These are phyloP conservation scores for Fregata magnificens DNA, from an alignment of 2,113 vertebrate genomes.

Conservation along the genomic window DNA sequence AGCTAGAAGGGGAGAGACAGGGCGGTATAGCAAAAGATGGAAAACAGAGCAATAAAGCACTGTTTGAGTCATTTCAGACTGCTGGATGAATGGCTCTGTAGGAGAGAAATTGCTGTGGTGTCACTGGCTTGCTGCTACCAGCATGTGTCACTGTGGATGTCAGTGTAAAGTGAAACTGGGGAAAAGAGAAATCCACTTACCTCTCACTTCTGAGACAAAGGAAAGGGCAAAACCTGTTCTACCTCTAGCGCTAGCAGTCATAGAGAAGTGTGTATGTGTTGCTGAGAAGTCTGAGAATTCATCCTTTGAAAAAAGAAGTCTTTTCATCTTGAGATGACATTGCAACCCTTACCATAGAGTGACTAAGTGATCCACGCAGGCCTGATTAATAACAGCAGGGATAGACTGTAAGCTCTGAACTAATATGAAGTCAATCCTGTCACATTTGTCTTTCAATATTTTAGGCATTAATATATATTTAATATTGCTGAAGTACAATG, in stretches of 20 bases:
- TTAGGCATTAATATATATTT: background rate
- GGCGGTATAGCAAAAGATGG: background rate
- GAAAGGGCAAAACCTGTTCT: conserved; percentile 23
- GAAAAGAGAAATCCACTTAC: conserved; percentile 11
- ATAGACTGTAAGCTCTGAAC: background rate
- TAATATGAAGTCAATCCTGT: conserved; percentile 22
- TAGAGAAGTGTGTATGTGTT: background rate
- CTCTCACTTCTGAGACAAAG: conserved; percentile 46
- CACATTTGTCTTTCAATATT: conserved; percentile 24
- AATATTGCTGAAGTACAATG: conserved; percentile 11
- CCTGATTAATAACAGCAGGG: conserved; percentile 4
- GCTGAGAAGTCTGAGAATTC: conserved; percentile 39
- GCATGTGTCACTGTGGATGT: background rate
- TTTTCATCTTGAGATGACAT: conserved; percentile 40
- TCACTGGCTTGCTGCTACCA: background rate
- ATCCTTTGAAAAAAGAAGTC: conserved; percentile 4
- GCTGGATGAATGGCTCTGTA: background rate
- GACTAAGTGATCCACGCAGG: background rate
- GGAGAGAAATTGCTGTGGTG: background rate
- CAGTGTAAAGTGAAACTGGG: background rate
- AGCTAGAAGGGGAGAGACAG: background rate
- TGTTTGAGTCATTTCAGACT: background rate
- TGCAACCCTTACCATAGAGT: conserved; percentile 9
- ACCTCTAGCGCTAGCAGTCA: background rate
- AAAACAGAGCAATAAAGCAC: background rate